Base-by-base conservation (phyloP, 2,113 vertebrate species). In the Rutilus rutilus region DNA sequence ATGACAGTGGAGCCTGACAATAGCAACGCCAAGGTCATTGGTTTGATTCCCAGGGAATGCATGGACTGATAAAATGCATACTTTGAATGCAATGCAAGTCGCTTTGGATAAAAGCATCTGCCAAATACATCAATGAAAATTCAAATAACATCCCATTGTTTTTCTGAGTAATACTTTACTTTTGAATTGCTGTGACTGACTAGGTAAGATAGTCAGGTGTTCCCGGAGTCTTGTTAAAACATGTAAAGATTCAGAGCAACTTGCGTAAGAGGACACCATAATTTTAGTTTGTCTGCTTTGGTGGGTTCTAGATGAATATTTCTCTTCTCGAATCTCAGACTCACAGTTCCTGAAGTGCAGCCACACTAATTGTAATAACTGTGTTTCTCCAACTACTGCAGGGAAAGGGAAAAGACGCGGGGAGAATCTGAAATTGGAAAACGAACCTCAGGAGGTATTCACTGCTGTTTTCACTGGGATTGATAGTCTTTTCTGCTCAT, bases 401-500 rank as follows among this genome's bases (percentile, higher is more conserved):
- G 96, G 96, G 86, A 97, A 96, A 91, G 94, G 96, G 87, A 97
- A 96, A 88, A 96, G 95, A 86, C 94, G 95, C 77, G 95, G 95
- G 0, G 96, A 97, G 4, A 93, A 93, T 83, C 89, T 97, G 93
- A 97, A 97, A 89, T 92, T 96, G 92, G 96, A 97, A 86, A 97
- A 97, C 0, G 96, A 97, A 65, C 95, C 96, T 86, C 96, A 96
- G 88, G 96, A 97, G 96, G 96, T 97, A 83, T 94, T 50, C 6
- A 15, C 52, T 59, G 57, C 36, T 27, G 6, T 81, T 57, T 75
- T 75, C 27, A 30, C 17, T 47, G 4, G 17, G 14, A 12, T 33
- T 33, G 14, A 23, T 3, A 23, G 17, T 71, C 3, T 11, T 3
- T 42, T 71, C 5, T 71, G 36, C 4, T 23, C 1, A 71, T 4